A percentile compares a stretch with the other conserved stretches of the same genome.
These are phyloP conservation scores for Helicoverpa assulta DNA, from an alignment of 2,888 invertebrate genomes.

Conservation along the genomic window DNA sequence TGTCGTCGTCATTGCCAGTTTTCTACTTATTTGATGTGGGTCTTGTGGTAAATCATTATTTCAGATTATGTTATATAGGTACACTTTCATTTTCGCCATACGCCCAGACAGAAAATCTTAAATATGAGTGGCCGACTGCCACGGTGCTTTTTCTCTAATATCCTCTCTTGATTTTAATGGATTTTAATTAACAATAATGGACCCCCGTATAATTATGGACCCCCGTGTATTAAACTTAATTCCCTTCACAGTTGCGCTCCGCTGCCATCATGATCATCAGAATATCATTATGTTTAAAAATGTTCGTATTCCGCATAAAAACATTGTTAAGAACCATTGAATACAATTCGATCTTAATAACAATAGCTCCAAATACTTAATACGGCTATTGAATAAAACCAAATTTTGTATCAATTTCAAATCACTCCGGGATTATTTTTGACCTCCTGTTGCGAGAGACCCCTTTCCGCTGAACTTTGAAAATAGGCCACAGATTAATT, in stretches of 20 bases:
- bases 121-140: too few species aligned
- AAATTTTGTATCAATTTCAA: slow-evolving; percentile 87
- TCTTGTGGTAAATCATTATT: too few species aligned
- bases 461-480: slow-evolving; percentile 71
- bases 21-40: too few species aligned
- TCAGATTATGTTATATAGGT: too few species aligned
- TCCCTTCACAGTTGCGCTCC: slow-evolving; percentile 42
- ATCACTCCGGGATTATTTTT: slow-evolving; percentile 78
- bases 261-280: slow-evolving; percentile 51
- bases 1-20: too few species aligned
- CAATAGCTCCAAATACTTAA: slow-evolving; percentile 71
- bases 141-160: too few species aligned
- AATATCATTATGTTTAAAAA: slow-evolving; percentile 56
- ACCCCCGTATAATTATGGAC: slow-evolving; percentile 20
- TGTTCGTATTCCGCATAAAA: slow-evolving; percentile 37
- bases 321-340: slow-evolving; percentile 55
- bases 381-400: slow-evolving; percentile 77
- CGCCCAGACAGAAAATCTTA: too few species aligned
- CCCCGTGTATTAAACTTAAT: slow-evolving; percentile 46
- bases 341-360: slow-evolving; percentile 66
- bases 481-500: slow-evolving; percentile 46
- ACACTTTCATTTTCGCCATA: too few species aligned
- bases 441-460: slow-evolving; percentile 76
- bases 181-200: slow-evolving; percentile 11
- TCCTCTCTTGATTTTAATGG: not conserved